These are phyloP conservation scores for Lamproptera curius DNA, from an alignment of 2,888 invertebrate species.

Conservation along the genomic window DNA sequence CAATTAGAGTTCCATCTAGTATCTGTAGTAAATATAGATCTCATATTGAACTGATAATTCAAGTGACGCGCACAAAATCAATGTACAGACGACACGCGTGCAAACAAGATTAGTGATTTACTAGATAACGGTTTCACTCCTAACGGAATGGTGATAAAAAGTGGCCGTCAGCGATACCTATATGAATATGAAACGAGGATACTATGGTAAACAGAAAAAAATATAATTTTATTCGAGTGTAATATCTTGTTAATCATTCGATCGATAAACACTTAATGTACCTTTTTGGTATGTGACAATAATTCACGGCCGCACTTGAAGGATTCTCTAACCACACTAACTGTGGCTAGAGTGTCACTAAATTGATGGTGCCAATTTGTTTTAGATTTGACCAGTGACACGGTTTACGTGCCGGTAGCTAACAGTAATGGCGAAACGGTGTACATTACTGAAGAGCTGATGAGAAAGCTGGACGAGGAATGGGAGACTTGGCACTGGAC, in stretches of 20 bases:
- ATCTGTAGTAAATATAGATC: too few relatives aligned
- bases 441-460: slow-evolving; percentile 46
- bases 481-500: slow-evolving; percentile 59
- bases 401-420: slow-evolving; percentile 30
- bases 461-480: slow-evolving; percentile 48
- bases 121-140: not conserved
- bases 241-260: not conserved
- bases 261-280: too few relatives aligned
- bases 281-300: too few relatives aligned
- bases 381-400: slow-evolving; percentile 42
- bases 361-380: too few relatives aligned
- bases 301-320: too few relatives aligned
- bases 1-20: too few relatives aligned
- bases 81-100: slow-evolving; percentile 11
- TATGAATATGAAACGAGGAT: not conserved
- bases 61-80: too few relatives aligned
- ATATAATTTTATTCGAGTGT: not conserved
- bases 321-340: too few relatives aligned
- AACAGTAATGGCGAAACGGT: slow-evolving; percentile 49
- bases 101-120: slow-evolving; percentile 11
- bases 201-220: not conserved
- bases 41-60: too few relatives aligned
- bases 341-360: too few relatives aligned
- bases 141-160: slow-evolving; percentile 7
- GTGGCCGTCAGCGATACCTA: slow-evolving; percentile 3